Evolutionary conservation across 2,113 vertebrate genomes (phyloP).

Genomic region (Lota lota): DNA sequence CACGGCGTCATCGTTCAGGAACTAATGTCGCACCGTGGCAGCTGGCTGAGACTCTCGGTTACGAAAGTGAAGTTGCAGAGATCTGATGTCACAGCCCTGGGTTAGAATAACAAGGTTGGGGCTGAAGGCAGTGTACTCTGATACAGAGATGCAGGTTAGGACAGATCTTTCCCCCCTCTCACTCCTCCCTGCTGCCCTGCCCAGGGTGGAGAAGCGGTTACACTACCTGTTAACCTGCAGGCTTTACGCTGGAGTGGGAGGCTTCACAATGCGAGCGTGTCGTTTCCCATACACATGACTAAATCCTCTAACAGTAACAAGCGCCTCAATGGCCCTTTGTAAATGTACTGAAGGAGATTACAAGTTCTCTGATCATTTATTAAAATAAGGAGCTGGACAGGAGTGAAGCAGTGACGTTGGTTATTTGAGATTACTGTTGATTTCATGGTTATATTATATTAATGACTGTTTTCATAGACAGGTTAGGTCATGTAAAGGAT

Average conservation of each 20-base stretch:
- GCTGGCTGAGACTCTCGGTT: conserved; percentile 40
- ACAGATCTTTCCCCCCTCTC: conserved; percentile 65
- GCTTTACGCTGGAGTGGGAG: neutral
- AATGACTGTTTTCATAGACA: neutral
- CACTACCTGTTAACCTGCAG: conserved; percentile 39
- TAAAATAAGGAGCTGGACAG: too few relatives aligned
- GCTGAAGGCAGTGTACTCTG: conserved; percentile 49
- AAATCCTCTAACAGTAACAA: neutral
- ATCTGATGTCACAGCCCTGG: conserved; percentile 69
- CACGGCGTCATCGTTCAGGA: conserved; percentile 35
- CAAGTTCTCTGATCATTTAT: too few relatives aligned
- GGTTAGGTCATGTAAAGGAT: neutral
- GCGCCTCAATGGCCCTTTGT: too few relatives aligned
- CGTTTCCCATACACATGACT: neutral
- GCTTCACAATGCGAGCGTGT: conserved; percentile 11
- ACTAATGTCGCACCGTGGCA: conserved; percentile 44
- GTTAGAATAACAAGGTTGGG: conserved; percentile 66
- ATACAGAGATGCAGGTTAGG: conserved; percentile 70
- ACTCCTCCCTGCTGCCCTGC: conserved; percentile 58
- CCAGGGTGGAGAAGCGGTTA: conserved; percentile 43
- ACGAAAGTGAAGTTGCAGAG: conserved; percentile 52
- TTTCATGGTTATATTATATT: neutral
- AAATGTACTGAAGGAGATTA: too few relatives aligned
- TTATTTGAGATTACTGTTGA: neutral
- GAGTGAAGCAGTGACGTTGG: too few relatives aligned